Evolutionary conservation across 2,888 invertebrate genomes (phyloP).

Genomic region (Acanthacorydalis orientalis): DNA sequence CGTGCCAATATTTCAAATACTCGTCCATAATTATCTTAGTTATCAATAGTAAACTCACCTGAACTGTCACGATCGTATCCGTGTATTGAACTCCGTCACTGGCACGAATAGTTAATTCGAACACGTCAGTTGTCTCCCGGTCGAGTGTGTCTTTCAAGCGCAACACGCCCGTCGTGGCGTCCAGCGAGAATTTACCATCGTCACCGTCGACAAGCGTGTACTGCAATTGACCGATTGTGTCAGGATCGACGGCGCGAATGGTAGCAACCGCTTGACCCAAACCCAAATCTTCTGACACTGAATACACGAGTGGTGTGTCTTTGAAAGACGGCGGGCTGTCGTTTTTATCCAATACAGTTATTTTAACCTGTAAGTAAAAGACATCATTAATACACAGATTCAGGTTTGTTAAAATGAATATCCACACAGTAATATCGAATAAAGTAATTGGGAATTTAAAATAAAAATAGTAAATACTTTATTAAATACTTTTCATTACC

Average conservation of each 20-base stretch:
- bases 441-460: too few relatives aligned
- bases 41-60: constrained; percentile 36
- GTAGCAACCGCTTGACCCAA: constrained; percentile 64
- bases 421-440: too few relatives aligned
- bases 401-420: too few relatives aligned
- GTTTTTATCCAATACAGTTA: constrained; percentile 78
- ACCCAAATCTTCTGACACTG: constrained; percentile 72
- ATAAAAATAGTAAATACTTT: too few relatives aligned
- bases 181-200: constrained; percentile 45
- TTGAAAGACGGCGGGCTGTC: constrained; percentile 87
- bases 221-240: constrained; percentile 59
- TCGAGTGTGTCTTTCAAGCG: constrained; percentile 65
- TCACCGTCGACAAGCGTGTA: constrained; percentile 55
- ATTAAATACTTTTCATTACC: too few relatives aligned
- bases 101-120: constrained; percentile 65
- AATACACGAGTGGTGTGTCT: constrained; percentile 51
- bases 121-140: constrained; percentile 62
- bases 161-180: constrained; percentile 53
- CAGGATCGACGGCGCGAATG: constrained; percentile 68
- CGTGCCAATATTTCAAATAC: not conserved
- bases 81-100: constrained; percentile 79
- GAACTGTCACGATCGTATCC: constrained; percentile 57
- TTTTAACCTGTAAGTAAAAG: constrained; percentile 55
- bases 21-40: not conserved
- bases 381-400: constrained; percentile 5